Percentiles rank a stretch among this genome's conserved stretches.
These are phyloP conservation scores for Platyrinchus mystaceus DNA, from an alignment of 2,797 vertebrate genomes.

Conservation along the genomic window DNA sequence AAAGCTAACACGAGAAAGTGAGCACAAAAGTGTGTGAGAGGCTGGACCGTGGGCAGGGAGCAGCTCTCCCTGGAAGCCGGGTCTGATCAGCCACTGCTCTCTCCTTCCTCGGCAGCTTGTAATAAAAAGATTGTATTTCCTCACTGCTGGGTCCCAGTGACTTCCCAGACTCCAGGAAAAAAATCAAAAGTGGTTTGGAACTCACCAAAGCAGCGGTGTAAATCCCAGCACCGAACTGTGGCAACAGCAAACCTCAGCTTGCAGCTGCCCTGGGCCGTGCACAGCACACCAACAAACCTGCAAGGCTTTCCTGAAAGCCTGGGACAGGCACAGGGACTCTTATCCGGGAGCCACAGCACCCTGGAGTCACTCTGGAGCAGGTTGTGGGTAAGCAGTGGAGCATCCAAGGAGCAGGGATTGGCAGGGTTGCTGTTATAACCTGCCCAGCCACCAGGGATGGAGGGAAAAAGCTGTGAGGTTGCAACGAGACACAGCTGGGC, in stretches of 20 bases:
- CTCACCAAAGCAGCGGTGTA: not conserved
- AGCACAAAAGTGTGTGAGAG: not conserved
- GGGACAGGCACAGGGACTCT: fast-evolving
- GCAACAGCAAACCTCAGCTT: not conserved
- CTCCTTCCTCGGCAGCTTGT: not conserved
- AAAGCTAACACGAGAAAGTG: not conserved
- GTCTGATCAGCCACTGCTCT: not conserved
- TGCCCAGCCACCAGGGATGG: not conserved
- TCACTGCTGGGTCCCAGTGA: not conserved
- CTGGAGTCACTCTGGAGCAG: not conserved
- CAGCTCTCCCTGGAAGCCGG: fast-evolving
- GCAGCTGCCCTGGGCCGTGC: not conserved
- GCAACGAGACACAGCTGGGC: not conserved
- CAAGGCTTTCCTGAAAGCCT: not conserved
- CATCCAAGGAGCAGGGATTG: fast-evolving
- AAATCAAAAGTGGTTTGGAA: not conserved
- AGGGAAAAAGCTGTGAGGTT: not conserved
- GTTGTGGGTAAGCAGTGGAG: fast-evolving
- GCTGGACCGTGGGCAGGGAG: fast-evolving
- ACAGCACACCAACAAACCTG: fast-evolving
- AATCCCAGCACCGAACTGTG: not conserved
- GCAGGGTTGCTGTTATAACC: not conserved
- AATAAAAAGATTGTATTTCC: not conserved
- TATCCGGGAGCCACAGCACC: fast-evolving
- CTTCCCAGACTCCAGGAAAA: fast-evolving